Evolutionary conservation across 2,797 vertebrate species (phyloP).

Genomic region (Crax fasciolata): DNA sequence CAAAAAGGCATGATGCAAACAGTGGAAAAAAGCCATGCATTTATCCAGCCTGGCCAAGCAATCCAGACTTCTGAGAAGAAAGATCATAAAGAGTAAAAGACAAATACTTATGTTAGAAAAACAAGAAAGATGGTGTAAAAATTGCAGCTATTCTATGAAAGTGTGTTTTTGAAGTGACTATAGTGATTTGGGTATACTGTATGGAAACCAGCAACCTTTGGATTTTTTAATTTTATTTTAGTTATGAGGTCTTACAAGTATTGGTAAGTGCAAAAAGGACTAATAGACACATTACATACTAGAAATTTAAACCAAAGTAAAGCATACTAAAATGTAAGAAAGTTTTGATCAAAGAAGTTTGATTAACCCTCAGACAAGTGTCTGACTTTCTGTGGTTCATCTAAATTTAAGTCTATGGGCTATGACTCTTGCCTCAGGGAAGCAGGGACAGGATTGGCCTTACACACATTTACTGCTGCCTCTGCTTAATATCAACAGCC

Average conservation of each 20-base stretch:
- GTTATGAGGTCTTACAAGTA: neutral
- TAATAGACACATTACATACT: neutral
- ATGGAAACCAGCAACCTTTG: neutral
- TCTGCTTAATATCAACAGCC: conserved; percentile 46
- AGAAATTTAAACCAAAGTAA: neutral
- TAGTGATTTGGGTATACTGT: too few relatives aligned
- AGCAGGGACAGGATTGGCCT: neutral
- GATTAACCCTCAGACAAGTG: neutral
- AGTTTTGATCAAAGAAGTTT: conserved; percentile 4
- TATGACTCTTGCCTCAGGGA: conserved; percentile 37
- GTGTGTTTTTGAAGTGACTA: neutral
- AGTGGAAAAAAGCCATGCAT: neutral
- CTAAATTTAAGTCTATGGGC: neutral
- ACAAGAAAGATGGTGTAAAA: neutral
- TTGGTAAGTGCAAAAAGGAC: neutral
- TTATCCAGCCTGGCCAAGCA: neutral
- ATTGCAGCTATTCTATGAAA: neutral
- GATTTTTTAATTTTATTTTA: neutral
- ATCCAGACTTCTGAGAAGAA: neutral
- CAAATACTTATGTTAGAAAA: neutral
- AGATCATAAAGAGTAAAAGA: neutral
- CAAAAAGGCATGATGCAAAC: neutral
- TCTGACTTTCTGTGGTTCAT: neutral
- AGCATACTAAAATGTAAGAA: neutral
- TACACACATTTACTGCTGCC: conserved; percentile 34